phyloP scores from a whole-genome alignment of 1,140 invertebrate genomes.

The Caenorhabditis briggsae region DNA sequence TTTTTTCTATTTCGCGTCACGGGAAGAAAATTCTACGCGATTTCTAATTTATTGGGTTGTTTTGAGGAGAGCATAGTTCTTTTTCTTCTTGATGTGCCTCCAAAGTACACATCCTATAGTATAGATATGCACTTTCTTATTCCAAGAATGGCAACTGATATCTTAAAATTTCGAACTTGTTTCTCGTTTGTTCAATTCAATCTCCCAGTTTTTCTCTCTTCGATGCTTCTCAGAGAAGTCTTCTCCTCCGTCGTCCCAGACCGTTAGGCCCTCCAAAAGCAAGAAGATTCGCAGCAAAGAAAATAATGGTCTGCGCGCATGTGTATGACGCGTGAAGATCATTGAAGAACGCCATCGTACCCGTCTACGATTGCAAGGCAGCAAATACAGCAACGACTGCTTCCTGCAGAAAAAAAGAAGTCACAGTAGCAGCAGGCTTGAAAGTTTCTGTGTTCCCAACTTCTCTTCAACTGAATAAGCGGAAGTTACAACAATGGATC shows the following conservation, averaged over 20 bases:
- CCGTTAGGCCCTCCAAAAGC: background rate
- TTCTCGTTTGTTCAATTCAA: background rate
- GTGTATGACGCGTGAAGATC: conserved; percentile 42
- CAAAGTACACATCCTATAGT: background rate
- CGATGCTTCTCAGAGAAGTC: background rate
- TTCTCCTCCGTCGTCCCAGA: background rate
- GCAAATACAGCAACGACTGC: background rate
- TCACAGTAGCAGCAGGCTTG: background rate
- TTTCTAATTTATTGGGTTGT: background rate
- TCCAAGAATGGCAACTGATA: too few species aligned
- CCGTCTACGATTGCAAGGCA: conserved; percentile 29
- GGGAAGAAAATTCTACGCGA: conserved; percentile 11
- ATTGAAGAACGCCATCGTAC: conserved; percentile 51
- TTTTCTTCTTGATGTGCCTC: background rate
- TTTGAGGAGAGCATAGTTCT: conserved; percentile 18
- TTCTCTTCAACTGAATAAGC: background rate
- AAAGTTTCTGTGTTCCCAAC: background rate
- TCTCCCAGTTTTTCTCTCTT: background rate
- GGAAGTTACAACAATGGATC: conserved; percentile 6
- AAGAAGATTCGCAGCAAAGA: background rate
- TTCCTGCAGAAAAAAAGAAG: conserved; percentile 14
- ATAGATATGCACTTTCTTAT: too few species aligned
- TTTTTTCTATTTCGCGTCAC: background rate
- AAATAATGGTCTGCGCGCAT: background rate
- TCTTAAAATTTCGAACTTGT: background rate